Evolutionary conservation across 2,888 invertebrate genomes (phyloP), one percentile per base, ranked within the genome.

Genomic region (Phalangium opilio): DNA sequence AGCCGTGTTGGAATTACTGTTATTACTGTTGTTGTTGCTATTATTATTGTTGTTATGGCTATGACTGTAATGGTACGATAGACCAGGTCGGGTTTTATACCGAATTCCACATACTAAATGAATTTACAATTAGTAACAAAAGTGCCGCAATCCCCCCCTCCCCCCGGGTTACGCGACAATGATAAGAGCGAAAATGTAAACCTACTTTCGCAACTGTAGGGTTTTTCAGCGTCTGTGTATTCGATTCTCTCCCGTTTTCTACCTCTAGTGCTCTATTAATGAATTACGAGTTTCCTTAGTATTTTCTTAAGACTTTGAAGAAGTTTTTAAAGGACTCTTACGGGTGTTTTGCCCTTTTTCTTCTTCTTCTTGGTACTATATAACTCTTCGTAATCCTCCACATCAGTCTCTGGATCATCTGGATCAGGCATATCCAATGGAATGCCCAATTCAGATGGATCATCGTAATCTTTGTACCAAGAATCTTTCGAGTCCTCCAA

Each of bases 61-160:
- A 42, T 54, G 55, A 17, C 76, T 87, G 86, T 64, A 84, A 77
- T 93, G 91, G 75, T 91, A 91, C 61, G 85, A 87, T 65, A 93
- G 77, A 59, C 91, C 91, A 58, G 91, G 89, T 59, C 90, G 11
- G 57, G 90, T 90, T 77, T 93, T 91, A 80, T 93, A 91, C 65
- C 89, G 81, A 63, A 87, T 87, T 67, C 86, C 84, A 76, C 91
- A 93, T 67, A 85, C 86, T 86, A 38, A 38, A 18, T 17, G 27
- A 27, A 27, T 27, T 27, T 27, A 27, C 8, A 27, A 27, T 27
- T 27, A 27, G 27, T 27, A 7, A 27, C 27, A 8, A 27, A 27
- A 27, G 27, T n/a, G 27, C 27, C 8, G 27, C 5, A 27, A 27
- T n/a, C n/a, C n/a, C n/a, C n/a, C n/a, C n/a, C n/a, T n/a, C n/a